Conservation (phyloP, 2,888 invertebrate genomes). For the Saturnia japonica region DNA sequence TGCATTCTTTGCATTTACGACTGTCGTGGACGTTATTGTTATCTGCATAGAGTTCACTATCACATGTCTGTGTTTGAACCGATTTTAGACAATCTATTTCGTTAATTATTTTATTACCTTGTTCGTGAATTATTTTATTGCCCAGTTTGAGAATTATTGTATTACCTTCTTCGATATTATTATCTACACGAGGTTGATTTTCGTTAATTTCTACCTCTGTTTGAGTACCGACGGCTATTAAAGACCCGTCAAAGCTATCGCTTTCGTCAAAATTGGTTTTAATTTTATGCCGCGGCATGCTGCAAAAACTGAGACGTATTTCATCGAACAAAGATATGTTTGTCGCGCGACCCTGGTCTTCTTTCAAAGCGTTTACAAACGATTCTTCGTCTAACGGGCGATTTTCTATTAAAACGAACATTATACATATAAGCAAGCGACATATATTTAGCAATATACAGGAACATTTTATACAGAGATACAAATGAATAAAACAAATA, state of each 20-base stretch:
- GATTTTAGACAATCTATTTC: background rate
- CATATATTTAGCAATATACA: background rate
- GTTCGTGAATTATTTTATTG: background rate
- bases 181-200: conserved; percentile 21
- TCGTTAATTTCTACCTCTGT: conserved; percentile 34
- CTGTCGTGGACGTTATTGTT: conserved; percentile 46
- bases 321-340: conserved; percentile 73
- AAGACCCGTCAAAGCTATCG: conserved; percentile 28
- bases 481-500: background rate
- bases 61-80: conserved; percentile 36
- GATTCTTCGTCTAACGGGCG: conserved; percentile 69
- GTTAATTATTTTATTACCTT: background rate
- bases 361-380: conserved; percentile 59
- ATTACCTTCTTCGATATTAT: background rate
- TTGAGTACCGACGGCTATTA: conserved; percentile 44
- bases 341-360: conserved; percentile 64
- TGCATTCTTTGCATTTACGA: conserved; percentile 56
- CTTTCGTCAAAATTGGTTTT: conserved; percentile 27
- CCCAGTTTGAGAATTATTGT: conserved; percentile 14
- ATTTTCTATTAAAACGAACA: conserved; percentile 51
- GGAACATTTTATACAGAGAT: background rate
- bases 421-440: background rate
- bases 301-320: conserved; percentile 66
- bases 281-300: conserved; percentile 49
- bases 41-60: conserved; percentile 29